Conservation (phyloP, 2,113 vertebrate genomes). For the Phasianus colchicus region DNA sequence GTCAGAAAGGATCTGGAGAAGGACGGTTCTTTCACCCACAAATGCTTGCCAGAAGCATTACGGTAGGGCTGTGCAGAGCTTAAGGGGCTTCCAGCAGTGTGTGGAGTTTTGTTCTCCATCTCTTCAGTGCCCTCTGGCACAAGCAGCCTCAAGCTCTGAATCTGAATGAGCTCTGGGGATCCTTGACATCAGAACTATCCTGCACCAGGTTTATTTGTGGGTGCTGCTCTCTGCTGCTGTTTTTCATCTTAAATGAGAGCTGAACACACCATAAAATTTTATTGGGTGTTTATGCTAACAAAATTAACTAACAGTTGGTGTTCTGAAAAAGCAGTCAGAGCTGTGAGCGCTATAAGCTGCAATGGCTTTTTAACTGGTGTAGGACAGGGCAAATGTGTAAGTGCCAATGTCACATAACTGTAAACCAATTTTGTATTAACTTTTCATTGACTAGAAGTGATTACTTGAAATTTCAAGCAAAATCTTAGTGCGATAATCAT, state of each 20-base stretch:
- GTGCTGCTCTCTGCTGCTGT: not conserved
- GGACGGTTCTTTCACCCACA: fast-evolving
- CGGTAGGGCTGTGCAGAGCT: not conserved
- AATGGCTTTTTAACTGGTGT: constrained; percentile 45
- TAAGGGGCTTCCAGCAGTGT: not conserved
- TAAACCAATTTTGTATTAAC: constrained; percentile 2
- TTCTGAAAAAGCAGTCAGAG: constrained; percentile 34
- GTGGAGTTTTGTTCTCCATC: fast-evolving
- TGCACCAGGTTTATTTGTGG: not conserved
- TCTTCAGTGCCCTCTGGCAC: not conserved
- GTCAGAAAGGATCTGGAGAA: not conserved
- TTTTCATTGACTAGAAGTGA: constrained; percentile 26
- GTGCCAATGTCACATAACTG: not conserved
- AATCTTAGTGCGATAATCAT: not conserved
- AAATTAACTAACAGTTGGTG: constrained; percentile 60
- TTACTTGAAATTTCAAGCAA: not conserved
- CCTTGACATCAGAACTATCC: fast-evolving
- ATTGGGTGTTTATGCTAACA: constrained; percentile 58
- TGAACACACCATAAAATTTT: constrained; percentile 63
- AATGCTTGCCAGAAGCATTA: not conserved
- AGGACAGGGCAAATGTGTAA: constrained; percentile 1
- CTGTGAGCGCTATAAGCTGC: not conserved
- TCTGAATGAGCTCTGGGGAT: not conserved
- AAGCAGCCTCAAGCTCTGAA: not conserved
- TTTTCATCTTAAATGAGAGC: constrained; percentile 61